These are phyloP conservation scores for Lepidochrysops patricia DNA, from an alignment of 2,888 invertebrate genomes.

Conservation along the genomic window DNA sequence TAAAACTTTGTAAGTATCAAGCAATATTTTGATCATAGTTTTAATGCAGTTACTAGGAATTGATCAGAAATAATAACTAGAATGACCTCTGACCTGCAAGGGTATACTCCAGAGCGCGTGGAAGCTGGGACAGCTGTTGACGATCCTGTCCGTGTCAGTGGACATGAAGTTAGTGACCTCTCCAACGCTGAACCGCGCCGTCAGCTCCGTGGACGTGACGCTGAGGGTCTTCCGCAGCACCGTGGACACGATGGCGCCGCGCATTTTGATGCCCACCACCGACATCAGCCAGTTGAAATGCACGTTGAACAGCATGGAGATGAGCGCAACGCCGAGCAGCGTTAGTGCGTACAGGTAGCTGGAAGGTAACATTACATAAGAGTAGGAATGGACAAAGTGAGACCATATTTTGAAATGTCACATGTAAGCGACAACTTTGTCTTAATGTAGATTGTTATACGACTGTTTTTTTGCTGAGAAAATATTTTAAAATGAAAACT, in stretches of 20 bases:
- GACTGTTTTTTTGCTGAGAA: too few relatives aligned
- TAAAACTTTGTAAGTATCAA: too few relatives aligned
- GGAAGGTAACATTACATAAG: conserved; percentile 27
- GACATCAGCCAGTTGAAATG: conserved; percentile 94
- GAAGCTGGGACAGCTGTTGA: conserved; percentile 96
- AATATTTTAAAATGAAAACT: too few relatives aligned
- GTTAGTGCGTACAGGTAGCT: conserved; percentile 61
- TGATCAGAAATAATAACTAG: too few relatives aligned
- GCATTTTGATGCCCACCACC: conserved; percentile 88
- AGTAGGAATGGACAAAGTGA: too few relatives aligned
- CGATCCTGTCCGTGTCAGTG: conserved; percentile 95
- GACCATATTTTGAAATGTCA: neutral
- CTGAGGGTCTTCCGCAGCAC: conserved; percentile 74
- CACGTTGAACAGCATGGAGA: conserved; percentile 81
- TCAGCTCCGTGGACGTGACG: conserved; percentile 62
- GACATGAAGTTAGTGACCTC: conserved; percentile 98
- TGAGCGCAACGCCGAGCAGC: conserved; percentile 64
- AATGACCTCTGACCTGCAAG: conserved; percentile 77
- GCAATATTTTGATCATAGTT: too few relatives aligned
- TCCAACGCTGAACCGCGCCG: conserved; percentile 77
- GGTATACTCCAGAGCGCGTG: conserved; percentile 98
- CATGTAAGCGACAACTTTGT: too few relatives aligned
- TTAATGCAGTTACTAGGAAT: neutral
- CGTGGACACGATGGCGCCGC: conserved; percentile 87
- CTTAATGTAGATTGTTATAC: too few relatives aligned